Evolutionary conservation across 2,113 vertebrate genomes (phyloP), one percentile per base, ranked within the genome.

Genomic region (Eulacestoma nigropectus): DNA sequence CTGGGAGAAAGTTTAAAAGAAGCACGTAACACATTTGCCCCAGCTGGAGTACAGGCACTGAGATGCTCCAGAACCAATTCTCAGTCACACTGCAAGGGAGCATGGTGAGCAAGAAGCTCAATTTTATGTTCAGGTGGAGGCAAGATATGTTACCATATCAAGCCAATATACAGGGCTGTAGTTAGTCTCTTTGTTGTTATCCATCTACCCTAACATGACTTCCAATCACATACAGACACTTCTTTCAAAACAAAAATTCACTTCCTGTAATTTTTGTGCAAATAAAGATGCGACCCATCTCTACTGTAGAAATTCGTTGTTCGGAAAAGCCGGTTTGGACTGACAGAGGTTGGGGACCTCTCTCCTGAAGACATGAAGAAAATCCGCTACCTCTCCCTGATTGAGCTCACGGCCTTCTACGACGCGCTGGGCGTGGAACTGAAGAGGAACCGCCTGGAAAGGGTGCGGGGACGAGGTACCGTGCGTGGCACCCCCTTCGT

Each of bases 291-390:
- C 0, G 2, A 39, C 83, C 63, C 62, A 50, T 95, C 64, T 96
- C 55, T 96, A 11, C 97, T 90, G 70, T 39, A 99, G 98, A 98
- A 97, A 93, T 98, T 98, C 90, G 90, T 97, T 41, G 93, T 98
- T 39, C 96, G 97, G 88, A 98, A 98, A 95, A 98, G 98, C 81
- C 98, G 98, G 16, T 97, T 98, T 72, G 99, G 99, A 20, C 90
- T 98, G 90, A 99, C 98, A 1, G 98, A 98, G 88, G 97, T 99
- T n/a, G 98, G 97, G 78, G 99, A 98, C 89, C 97, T 99, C 9
- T 99, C 98, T 77, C 90, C 97, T 4, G 98, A 99, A 20, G 99
- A 99, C 91, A 98, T 99, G 98, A 99, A 98, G 97, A 99, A 99
- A 97, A 98, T 99, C 49, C 98, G 98, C 68, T 98, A 98, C 81